Percentiles rank a stretch among this genome's conserved stretches.
phyloP scores from a whole-genome alignment of 2,797 vertebrate species.

The Phyllotis vaccarum region DNA sequence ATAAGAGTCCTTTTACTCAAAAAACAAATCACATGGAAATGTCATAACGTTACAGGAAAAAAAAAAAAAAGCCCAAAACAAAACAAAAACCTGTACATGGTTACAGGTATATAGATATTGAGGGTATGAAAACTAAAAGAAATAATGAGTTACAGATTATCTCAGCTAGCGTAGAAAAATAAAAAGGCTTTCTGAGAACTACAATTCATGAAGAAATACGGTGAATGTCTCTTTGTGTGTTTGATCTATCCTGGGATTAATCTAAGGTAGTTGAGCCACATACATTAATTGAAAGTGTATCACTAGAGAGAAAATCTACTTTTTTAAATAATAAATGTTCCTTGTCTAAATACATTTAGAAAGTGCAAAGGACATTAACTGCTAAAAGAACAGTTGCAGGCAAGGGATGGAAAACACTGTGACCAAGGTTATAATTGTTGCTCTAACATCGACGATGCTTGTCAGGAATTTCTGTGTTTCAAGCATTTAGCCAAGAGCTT shows the following conservation, averaged over 20 bases:
- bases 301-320: background rate
- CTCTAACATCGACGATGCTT: slow-evolving; percentile 11
- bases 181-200: slow-evolving; percentile 35
- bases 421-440: slow-evolving; percentile 28
- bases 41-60: slow-evolving; percentile 38
- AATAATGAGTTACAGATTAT: slow-evolving; percentile 62
- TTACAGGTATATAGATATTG: slow-evolving; percentile 51
- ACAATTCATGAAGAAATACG: slow-evolving; percentile 43
- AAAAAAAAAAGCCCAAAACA: background rate
- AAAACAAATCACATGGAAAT: slow-evolving; percentile 73
- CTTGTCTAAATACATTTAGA: background rate
- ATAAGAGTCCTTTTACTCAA: slow-evolving; percentile 61
- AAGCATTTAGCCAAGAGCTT: slow-evolving; percentile 46
- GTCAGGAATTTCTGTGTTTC: background rate
- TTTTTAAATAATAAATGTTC: slow-evolving; percentile 41
- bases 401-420: background rate
- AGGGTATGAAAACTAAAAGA: slow-evolving; percentile 68
- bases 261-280: slow-evolving; percentile 31
- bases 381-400: background rate
- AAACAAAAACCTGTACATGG: background rate
- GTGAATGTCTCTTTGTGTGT: background rate
- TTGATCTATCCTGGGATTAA: background rate
- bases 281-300: slow-evolving; percentile 33
- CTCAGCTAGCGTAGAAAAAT: slow-evolving; percentile 50
- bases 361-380: slow-evolving; percentile 13